Conservation (phyloP, 2,888 invertebrate genomes). For the Ernsta delagoae region DNA sequence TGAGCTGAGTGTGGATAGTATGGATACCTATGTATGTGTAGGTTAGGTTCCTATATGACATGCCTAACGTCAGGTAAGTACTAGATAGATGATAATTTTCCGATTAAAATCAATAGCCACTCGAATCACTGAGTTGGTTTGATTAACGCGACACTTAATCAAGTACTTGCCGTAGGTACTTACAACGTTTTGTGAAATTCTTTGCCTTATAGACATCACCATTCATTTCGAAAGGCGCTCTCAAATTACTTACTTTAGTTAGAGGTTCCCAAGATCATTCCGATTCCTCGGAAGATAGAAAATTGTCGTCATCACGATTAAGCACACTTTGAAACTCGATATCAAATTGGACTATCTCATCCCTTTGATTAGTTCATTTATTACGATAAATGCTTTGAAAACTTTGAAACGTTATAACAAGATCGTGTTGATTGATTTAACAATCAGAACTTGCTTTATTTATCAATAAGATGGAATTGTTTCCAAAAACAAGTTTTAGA, state of each 20-base stretch:
- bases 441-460: no score
- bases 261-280: no score
- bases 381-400: background rate
- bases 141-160: background rate
- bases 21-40: no score
- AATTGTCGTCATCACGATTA: background rate
- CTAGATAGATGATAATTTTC: background rate
- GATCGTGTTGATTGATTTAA: background rate
- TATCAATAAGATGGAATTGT: no score
- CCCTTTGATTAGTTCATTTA: slow-evolving; percentile 3
- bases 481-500: no score
- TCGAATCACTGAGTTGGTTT: background rate
- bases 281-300: background rate
- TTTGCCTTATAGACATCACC: background rate
- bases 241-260: background rate
- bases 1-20: no score
- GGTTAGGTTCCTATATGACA: no score
- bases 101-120: background rate
- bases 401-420: background rate
- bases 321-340: slow-evolving; percentile 7
- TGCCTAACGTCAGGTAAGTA: no score
- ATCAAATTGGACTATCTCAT: slow-evolving; percentile 5
- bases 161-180: background rate
- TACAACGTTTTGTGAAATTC: background rate
- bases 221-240: background rate